Evolutionary conservation across 2,888 invertebrate species (phyloP).

Genomic region (Noctua pronuba): DNA sequence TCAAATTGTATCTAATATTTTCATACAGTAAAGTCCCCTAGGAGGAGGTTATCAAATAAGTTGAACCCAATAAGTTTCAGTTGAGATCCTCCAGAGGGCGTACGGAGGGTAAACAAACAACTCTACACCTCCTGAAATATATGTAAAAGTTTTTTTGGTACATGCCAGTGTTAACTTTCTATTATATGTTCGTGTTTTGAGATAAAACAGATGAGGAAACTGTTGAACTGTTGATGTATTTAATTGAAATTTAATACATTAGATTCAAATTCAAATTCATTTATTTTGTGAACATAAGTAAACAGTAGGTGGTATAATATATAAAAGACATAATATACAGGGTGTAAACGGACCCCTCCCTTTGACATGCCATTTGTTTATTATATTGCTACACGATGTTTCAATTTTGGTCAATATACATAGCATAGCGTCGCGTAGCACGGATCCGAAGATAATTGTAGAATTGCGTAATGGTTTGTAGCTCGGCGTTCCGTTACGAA

Average conservation of each 20-base stretch:
- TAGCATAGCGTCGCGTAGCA: background rate
- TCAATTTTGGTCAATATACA: background rate
- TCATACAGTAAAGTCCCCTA: conserved; percentile 61
- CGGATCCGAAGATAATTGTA: background rate
- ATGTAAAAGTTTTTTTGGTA: conserved; percentile 62
- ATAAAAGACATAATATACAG: no score
- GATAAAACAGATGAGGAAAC: conserved; percentile 33
- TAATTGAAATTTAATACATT: background rate
- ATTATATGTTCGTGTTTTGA: conserved; percentile 40
- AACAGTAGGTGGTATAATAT: no score
- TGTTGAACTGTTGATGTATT: conserved; percentile 15
- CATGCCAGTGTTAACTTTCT: conserved; percentile 49
- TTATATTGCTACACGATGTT: background rate
- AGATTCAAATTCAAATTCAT: no score
- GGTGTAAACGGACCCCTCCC: no score
- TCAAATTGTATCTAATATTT: conserved; percentile 65
- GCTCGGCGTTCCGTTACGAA: background rate
- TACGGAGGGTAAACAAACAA: conserved; percentile 68
- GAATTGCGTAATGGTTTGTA: background rate
- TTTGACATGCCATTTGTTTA: background rate
- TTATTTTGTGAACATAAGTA: no score
- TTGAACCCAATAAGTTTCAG: conserved; percentile 83
- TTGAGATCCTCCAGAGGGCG: conserved; percentile 68
- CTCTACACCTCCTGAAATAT: conserved; percentile 72
- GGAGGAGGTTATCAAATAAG: conserved; percentile 81